Evolutionary conservation across 2,113 vertebrate species (phyloP).

Genomic region (Marcusenius ussheri): DNA sequence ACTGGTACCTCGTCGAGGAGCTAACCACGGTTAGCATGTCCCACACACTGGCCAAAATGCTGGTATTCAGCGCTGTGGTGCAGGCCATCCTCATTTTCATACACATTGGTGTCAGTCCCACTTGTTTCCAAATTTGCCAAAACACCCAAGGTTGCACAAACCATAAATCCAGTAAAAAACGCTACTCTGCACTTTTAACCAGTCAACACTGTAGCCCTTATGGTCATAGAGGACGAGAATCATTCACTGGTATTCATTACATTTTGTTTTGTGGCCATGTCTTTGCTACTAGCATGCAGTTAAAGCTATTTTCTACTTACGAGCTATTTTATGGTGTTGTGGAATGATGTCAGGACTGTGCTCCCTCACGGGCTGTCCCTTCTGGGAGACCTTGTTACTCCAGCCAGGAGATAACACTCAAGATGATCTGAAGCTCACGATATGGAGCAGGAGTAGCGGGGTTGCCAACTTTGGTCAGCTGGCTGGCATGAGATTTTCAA

Average conservation of each 20-base stretch:
- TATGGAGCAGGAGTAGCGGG: neutral
- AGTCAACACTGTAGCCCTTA: slow-evolving; percentile 59
- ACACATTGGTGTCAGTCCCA: slow-evolving; percentile 64
- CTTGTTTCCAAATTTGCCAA: slow-evolving; percentile 61
- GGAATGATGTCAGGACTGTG: neutral
- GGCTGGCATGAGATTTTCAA: neutral
- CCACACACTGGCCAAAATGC: neutral
- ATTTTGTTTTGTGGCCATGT: slow-evolving; percentile 56
- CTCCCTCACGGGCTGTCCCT: neutral
- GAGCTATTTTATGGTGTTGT: slow-evolving; percentile 9
- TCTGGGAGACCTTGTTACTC: neutral
- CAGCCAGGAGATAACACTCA: neutral
- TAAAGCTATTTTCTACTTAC: slow-evolving; percentile 46
- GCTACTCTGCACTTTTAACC: slow-evolving; percentile 65
- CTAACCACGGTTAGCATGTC: neutral
- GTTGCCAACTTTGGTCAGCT: neutral
- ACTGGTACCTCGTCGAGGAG: neutral
- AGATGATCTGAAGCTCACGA: neutral
- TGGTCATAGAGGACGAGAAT: slow-evolving; percentile 57
- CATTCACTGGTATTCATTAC: slow-evolving; percentile 46
- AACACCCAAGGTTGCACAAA: slow-evolving; percentile 55
- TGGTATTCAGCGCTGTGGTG: neutral
- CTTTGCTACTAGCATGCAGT: slow-evolving; percentile 44
- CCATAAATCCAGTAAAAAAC: slow-evolving; percentile 54
- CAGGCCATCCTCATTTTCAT: slow-evolving; percentile 56